Base-by-base conservation (phyloP, 2,113 vertebrate genomes). In the Oceanites oceanicus region DNA sequence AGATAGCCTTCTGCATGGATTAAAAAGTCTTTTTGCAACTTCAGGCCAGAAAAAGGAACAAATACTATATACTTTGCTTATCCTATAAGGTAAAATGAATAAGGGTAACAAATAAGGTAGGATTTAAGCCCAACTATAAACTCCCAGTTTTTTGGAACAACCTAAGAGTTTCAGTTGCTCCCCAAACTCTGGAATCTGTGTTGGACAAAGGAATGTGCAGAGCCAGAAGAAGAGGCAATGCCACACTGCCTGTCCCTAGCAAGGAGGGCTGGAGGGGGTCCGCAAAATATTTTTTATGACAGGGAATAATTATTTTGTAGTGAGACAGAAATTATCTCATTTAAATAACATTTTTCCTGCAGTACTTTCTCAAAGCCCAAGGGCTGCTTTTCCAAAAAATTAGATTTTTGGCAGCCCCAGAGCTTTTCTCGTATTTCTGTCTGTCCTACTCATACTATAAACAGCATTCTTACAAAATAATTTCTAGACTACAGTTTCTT, bases 261-360 rank as follows among this genome's bases (percentile, higher is more conserved):
- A 92, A 96, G 53, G 25, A 95, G 32, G 36, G 55, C 53, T 95
- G 68, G 78, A 96, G 40, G 71, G 66, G 44, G n/a, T 85, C 81
- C 2, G 2, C 44, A 79, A 94, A 96, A 90, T 86, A 72, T 40
- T 63, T 95, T 94, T 87, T 55, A 78, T 92, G 68, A 88, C 75
- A 86, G 78, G 90, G 94, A 96, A 77, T 94, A 92, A 97, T 96
- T 96, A 94, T 95, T 96, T 76, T 96, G 95, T 91, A 91, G 82
- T 95, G 95, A 98, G 90, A 90, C 85, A 97, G 93, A 98, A 97
- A 97, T 97, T 97, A 97, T 94, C 94, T 98, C 96, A 97, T 91
- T 91, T 95, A 95, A 97, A 97, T 93, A 98, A 66, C 89, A 98
- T 97, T 98, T 98, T 96, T 97, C 95, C 94, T 96, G 91, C 93